Evolutionary conservation across 23 tunicate species (phyloP), one percentile per base, ranked within the genome.

Genomic region (Clavelina lepadiformis): DNA sequence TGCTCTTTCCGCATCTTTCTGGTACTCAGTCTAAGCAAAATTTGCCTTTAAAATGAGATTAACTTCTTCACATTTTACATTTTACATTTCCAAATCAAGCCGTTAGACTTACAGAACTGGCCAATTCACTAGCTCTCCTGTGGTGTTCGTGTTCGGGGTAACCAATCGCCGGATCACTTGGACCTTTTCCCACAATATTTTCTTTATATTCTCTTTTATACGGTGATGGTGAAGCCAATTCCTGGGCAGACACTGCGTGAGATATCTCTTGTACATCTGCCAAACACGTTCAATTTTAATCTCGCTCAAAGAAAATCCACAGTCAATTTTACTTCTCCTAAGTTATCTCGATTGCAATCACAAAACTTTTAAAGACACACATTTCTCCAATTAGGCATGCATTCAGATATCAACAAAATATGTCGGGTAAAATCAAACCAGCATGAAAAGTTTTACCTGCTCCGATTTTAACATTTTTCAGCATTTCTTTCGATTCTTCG

Each of bases 161-260:
- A 0, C 76, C 80, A 28, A 65, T 59, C 31, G 69, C 66, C 0
- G 69, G 76, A 56, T 83, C 82, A 38, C 38, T 29, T 45, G 88
- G 66, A 27, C 72, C 66, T 58, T 74, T 68, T 22, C 95, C 95
- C 15, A 70, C 56, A 28, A 86, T 68, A 28, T 86, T 64, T 58
- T 86, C 59, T 46, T 79, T 86, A 69, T 51, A 86, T 28, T 86
- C 80, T 18, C 62, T 76, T 41, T 63, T 86, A 75, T 86, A 86
- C 0, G 44, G 32, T 28, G 46, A 73, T 3, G 58, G 68, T 22
- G 88, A 79, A n/a, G 82, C 57, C 20, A 73, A 54, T 56, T 74
- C 69, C 46, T 88, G 96, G 25, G 72, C 51, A 3, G 78, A 28
- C 0, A 88, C 82, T 22, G 96, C 96, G 23, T 80, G 77, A 19